phyloP scores from a whole-genome alignment of 2,888 invertebrate genomes.

The Glyphotaelius pellucidus region DNA sequence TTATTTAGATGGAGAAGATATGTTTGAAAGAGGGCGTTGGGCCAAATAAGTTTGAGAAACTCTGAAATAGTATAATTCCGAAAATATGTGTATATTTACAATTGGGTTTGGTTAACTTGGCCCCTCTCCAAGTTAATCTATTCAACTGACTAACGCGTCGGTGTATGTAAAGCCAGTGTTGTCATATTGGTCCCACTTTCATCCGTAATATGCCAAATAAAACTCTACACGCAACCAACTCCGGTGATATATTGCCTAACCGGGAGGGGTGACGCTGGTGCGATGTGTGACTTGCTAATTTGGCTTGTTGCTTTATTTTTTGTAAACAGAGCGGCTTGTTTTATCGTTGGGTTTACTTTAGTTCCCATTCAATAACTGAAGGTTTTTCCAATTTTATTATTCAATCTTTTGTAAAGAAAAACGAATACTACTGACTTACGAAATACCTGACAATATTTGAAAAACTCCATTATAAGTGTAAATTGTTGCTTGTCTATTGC shows the following conservation, averaged over 20 bases:
- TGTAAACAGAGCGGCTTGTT: neutral
- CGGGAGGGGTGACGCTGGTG: neutral
- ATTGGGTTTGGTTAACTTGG: conserved; percentile 25
- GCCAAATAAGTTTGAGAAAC: neutral
- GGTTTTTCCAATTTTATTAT: neutral
- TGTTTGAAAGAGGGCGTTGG: neutral
- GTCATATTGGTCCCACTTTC: conserved; percentile 5
- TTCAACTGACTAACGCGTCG: neutral
- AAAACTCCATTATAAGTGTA: too few relatives aligned
- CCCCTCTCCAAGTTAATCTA: conserved; percentile 10
- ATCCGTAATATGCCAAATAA: neutral
- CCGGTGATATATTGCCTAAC: conserved; percentile 6
- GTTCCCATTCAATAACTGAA: neutral
- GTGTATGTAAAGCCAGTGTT: neutral
- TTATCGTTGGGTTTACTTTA: neutral
- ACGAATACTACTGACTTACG: too few relatives aligned
- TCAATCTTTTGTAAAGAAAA: too few relatives aligned
- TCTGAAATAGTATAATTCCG: neutral
- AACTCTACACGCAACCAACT: neutral
- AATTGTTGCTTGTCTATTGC: too few relatives aligned
- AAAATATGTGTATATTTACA: conserved; percentile 40
- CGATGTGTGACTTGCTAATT: neutral
- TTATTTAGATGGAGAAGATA: neutral
- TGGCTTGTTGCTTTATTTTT: neutral
- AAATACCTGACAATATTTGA: too few relatives aligned